Evolutionary conservation across 2,888 invertebrate species (phyloP).

Genomic region (Calephelis perditalis): DNA sequence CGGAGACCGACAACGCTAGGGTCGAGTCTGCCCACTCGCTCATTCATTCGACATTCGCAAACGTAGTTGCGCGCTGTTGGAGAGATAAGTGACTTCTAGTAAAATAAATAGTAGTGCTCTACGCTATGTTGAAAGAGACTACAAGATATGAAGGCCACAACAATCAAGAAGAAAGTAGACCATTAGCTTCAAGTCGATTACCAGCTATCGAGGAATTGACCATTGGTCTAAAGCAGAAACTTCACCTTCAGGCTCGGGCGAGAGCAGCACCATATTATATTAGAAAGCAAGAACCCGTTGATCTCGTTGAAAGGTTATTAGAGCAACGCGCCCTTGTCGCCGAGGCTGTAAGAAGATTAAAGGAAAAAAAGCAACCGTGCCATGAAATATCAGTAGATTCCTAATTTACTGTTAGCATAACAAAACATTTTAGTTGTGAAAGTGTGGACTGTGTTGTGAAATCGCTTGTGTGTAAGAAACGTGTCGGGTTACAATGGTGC

Average conservation of each 20-base stretch:
- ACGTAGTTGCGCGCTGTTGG: conserved; percentile 56
- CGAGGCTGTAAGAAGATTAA: conserved; percentile 71
- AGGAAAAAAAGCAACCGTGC: conserved; percentile 72
- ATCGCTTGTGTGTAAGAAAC: conserved; percentile 75
- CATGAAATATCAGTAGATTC: conserved; percentile 74
- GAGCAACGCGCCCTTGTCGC: conserved; percentile 74
- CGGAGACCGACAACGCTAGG: conserved; percentile 60
- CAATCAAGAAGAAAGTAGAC: conserved; percentile 49
- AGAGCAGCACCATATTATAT: conserved; percentile 73
- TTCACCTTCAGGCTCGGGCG: conserved; percentile 71
- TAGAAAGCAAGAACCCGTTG: conserved; percentile 75
- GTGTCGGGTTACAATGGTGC: conserved; percentile 79
- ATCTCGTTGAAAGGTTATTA: conserved; percentile 68
- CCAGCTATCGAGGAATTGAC: conserved; percentile 71
- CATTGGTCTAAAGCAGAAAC: conserved; percentile 73
- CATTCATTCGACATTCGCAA: conserved; percentile 75
- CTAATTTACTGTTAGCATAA: conserved; percentile 53
- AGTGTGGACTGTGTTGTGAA: conserved; percentile 77
- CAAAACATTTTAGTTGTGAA: conserved; percentile 76
- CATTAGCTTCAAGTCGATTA: conserved; percentile 56
- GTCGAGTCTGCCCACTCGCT: conserved; percentile 66
- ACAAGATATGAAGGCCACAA: conserved; percentile 57
- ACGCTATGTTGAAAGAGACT: conserved; percentile 69
- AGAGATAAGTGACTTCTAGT: conserved; percentile 50
- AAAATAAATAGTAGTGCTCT: conserved; percentile 37